These are phyloP conservation scores for Panagrolaimus sp. DNA, from an alignment of 1,140 invertebrate species.

Conservation along the genomic window DNA sequence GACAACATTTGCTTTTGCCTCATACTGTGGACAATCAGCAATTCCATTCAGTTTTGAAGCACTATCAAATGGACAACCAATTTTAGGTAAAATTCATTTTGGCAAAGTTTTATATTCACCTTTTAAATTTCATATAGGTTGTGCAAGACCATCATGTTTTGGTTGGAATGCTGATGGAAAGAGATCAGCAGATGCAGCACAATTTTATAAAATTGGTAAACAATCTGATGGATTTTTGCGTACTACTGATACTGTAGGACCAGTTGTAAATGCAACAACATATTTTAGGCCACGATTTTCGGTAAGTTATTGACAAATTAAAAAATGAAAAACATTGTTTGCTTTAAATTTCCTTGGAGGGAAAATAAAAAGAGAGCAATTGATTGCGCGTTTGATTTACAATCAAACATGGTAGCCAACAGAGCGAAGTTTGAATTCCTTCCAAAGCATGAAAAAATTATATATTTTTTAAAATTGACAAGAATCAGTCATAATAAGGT, in stretches of 20 bases:
- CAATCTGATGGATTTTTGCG: conserved; percentile 24
- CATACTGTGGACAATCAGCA: conserved; percentile 46
- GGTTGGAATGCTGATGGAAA: conserved; percentile 47
- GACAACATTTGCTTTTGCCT: not conserved
- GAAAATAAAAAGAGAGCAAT: too few relatives aligned
- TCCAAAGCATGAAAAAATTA: too few relatives aligned
- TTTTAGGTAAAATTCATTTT: conserved; percentile 26
- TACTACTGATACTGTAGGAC: conserved; percentile 18
- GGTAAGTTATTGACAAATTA: conserved; percentile 13
- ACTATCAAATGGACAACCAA: conserved; percentile 43
- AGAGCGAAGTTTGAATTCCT: too few relatives aligned
- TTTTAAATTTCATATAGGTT: conserved; percentile 21
- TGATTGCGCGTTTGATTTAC: too few relatives aligned
- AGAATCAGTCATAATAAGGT: too few relatives aligned
- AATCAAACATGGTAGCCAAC: too few relatives aligned
- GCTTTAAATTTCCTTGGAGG: too few relatives aligned
- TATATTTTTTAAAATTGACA: too few relatives aligned
- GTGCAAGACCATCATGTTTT: conserved; percentile 52
- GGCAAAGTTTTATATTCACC: too few relatives aligned
- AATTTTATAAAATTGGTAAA: conserved; percentile 38
- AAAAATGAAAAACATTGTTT: too few relatives aligned
- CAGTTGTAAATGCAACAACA: conserved; percentile 29
- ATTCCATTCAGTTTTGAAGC: conserved; percentile 53
- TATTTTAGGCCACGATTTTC: conserved; percentile 34
- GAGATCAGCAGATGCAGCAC: conserved; percentile 30